Base-by-base conservation (phyloP, 1,140 invertebrate genomes). In the Spodoptera frugiperda region DNA sequence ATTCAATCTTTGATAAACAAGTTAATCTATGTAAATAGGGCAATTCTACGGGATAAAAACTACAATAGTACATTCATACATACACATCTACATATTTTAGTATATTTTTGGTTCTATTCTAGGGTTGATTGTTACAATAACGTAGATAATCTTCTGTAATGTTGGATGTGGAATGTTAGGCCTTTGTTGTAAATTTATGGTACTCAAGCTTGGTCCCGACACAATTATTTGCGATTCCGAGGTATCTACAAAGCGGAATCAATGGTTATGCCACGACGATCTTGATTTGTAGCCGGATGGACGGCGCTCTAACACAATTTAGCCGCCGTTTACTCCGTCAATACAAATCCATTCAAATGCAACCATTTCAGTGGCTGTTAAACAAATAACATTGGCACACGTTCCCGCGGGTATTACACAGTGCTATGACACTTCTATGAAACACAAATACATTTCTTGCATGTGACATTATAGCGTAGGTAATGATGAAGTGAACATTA, bases 181-280 rank as follows among this genome's bases (percentile, higher is more conserved):
- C 59, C n/a, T 17, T 49, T 51, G 46, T 49, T 67, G 53, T 61
- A 46, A 12, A 30, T 11, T 30, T 4, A 14, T 21, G 48, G 14
- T 39, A 33, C 61, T 48, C 21, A 12, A 68, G 65, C 15, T 11
- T 3, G 11, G 48, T 68, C 65, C 65, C 65, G 51, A 46, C 19
- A 67, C 63, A 49, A 67, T 67, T 67, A 67, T 67, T 67, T 49
- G 63, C 46, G 11, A 4, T 67, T 19, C 63, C 63, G 48, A 25
- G 21, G 15, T 9, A 53, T 53, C 30, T 25, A 19, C 65, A 53
- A 48, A 30, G 9, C 48, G 11, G 61, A 21, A 33, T 51, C 65
- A 53, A 53, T 68, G 48, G 30, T 0, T 14, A 8, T 3, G n/a
- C 11, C 5, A 15, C 19, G 44, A 57, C 25, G 12, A 14, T 61